phyloP scores from a whole-genome alignment of 2,888 invertebrate genomes.

The Phasia obesa region DNA sequence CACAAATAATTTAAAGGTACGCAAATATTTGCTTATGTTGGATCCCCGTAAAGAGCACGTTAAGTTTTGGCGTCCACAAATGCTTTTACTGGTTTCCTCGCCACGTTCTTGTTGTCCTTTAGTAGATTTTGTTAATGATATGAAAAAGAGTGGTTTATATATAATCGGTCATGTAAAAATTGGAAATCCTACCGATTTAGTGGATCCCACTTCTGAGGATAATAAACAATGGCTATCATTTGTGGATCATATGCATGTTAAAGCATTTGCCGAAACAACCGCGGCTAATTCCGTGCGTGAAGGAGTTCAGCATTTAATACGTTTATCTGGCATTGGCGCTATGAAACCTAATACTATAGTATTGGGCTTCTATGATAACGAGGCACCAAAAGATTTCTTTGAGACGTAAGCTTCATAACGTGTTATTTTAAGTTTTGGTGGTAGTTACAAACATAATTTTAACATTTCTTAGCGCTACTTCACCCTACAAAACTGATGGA shows the following conservation, averaged over 20 bases:
- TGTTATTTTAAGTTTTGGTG: neutral
- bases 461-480: constrained; percentile 82
- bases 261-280: constrained; percentile 98
- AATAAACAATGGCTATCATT: constrained; percentile 95
- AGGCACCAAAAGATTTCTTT: constrained; percentile 90
- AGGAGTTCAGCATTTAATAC: constrained; percentile 95
- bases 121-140: constrained; percentile 98
- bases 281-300: constrained; percentile 92
- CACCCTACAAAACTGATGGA: constrained; percentile 85
- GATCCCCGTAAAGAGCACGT: constrained; percentile 99
- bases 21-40: constrained; percentile 97
- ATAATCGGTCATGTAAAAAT: constrained; percentile 93
- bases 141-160: constrained; percentile 96
- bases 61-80: constrained; percentile 99
- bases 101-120: constrained; percentile 95
- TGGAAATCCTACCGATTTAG: constrained; percentile 83
- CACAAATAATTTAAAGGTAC: constrained; percentile 83
- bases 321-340: constrained; percentile 97
- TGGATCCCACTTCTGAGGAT: constrained; percentile 90
- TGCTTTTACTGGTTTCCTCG: constrained; percentile 94
- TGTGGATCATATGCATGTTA: constrained; percentile 97
- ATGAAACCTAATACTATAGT: constrained; percentile 99
- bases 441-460: neutral
- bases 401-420: constrained; percentile 84
- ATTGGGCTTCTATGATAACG: constrained; percentile 94